Base-by-base conservation (phyloP, 2,888 invertebrate genomes). In the Platycnemis pennipes region DNA sequence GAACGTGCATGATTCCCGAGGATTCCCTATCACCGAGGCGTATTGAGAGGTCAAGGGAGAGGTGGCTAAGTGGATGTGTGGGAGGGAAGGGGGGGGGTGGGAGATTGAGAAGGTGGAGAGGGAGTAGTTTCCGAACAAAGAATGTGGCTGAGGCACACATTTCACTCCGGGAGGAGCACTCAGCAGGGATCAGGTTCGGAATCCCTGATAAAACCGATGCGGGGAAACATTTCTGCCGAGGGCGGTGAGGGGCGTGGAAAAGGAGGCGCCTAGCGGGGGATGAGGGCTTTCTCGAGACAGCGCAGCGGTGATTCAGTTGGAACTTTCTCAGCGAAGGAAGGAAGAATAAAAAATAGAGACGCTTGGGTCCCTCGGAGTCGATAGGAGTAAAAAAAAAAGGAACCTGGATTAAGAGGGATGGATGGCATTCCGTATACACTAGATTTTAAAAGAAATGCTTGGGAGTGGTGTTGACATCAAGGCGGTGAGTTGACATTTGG, bases 291-390 rank as follows among this genome's bases (percentile, higher is more conserved):
- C 13, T 77, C 16, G 56, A 53, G 56, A 53, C 53, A 53, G 63
- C 56, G 63, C 19, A n/a, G 44, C 63, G 37, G 91, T 91, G 91
- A 91, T 63, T 91, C 63, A 91, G 69, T 91, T 91, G 56, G 89
- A 91, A 44, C 91, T n/a, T 63, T 63, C 89, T 89, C 89, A 37
- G 69, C 37, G 89, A 42, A 37, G 46, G 49, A 11, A 16, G 49
- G 63, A 19, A 26, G 63, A 26, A 63, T 22, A 63, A 26, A 89
- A 53, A 26, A 44, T 56, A 46, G 56, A 88, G 89, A 53, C 89
- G n/a, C 49, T 42, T 22, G n/a, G 56, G 44, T 5, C 44, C 44
- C 44, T 26, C n/a, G 63, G 42, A 91, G 91, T 91, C 63, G 63
- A 63, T 44, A 42, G 91, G 26, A 44, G 37, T 77, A 37, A 77